Percentiles rank a stretch among this genome's conserved stretches.
phyloP scores from a whole-genome alignment of 2,888 invertebrate genomes.

The Synanthedon andrenaeformis region DNA sequence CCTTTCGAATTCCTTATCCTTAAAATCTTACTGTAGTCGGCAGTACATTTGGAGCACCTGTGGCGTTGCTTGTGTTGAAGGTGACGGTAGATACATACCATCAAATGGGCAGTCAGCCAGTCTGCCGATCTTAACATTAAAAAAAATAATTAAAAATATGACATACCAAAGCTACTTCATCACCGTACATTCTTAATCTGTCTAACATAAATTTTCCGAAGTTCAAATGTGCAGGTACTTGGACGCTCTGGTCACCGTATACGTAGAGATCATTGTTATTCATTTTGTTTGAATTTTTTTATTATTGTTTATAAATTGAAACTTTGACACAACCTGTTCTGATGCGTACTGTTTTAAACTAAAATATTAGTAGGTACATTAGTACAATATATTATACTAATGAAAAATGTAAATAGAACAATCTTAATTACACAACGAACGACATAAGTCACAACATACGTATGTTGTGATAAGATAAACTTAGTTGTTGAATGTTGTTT shows the following conservation, averaged over 20 bases:
- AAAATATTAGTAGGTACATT: neutral
- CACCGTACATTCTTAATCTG: conserved; percentile 16
- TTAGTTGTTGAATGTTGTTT: neutral
- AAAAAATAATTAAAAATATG: neutral
- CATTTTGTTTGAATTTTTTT: conserved; percentile 15
- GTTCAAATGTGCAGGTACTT: conserved; percentile 44
- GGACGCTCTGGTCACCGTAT: conserved; percentile 29
- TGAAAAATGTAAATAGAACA: neutral
- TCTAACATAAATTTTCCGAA: conserved; percentile 46
- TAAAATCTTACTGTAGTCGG: no score
- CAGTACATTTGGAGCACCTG: no score
- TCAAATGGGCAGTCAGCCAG: no score
- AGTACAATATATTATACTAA: neutral
- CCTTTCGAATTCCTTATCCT: no score
- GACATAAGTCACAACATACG: neutral
- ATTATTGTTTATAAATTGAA: neutral
- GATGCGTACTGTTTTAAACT: neutral
- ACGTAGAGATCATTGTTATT: conserved; percentile 23
- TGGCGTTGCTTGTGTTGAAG: no score
- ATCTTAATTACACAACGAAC: neutral
- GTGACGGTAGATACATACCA: no score
- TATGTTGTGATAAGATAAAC: neutral
- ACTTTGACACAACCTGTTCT: neutral
- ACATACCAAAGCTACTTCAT: conserved; percentile 39
- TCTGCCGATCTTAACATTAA: neutral